Percentiles rank a stretch among this genome's conserved stretches.
phyloP scores from a whole-genome alignment of 2,113 vertebrate species.

The Bos javanicus region DNA sequence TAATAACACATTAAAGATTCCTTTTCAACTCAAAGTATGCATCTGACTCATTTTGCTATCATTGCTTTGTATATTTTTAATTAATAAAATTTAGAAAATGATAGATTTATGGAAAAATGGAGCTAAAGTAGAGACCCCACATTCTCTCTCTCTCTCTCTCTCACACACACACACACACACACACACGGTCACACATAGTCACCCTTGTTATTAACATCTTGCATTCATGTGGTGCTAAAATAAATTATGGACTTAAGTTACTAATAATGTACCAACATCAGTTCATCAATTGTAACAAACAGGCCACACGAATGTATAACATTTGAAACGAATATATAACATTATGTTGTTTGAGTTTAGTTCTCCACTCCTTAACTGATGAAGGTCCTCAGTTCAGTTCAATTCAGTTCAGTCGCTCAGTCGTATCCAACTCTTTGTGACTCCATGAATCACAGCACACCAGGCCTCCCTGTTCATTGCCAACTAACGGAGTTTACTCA shows the following conservation, averaged over 20 bases:
- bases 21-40: neutral
- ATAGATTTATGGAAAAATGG: neutral
- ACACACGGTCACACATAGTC: neutral
- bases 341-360: neutral
- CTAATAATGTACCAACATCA: neutral
- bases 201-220: neutral
- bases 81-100: neutral
- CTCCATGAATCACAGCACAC: fast-evolving
- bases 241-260: neutral
- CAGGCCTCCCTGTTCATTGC: no score
- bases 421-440: no score
- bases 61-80: neutral
- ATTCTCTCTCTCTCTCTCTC: neutral
- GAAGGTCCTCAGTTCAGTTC: neutral
- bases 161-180: neutral
- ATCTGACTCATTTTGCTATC: neutral
- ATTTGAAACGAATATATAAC: neutral
- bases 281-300: neutral
- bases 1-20: neutral
- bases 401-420: no score
- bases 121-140: neutral
- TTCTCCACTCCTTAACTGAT: neutral
- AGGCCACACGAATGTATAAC: neutral
- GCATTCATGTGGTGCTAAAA: neutral
- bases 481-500: no score